phyloP scores from a whole-genome alignment of 2,888 invertebrate species.

The Cantharis rustica region DNA sequence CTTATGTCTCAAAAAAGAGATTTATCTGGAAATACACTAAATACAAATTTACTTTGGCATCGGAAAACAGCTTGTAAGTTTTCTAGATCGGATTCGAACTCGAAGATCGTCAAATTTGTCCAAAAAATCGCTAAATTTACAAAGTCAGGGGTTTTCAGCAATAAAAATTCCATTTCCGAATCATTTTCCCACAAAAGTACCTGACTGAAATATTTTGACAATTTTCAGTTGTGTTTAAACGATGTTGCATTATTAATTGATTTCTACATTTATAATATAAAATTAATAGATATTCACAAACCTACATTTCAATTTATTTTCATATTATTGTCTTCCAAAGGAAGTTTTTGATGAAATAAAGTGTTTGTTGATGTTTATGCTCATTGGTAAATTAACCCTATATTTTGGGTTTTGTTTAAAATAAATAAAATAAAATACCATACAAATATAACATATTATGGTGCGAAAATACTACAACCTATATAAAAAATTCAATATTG shows the following conservation, averaged over 20 bases:
- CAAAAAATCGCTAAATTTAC: too few relatives aligned
- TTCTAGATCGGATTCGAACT: too few relatives aligned
- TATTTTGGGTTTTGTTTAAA: not conserved
- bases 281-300: not conserved
- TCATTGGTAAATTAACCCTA: not conserved
- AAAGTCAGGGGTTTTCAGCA: too few relatives aligned
- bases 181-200: too few relatives aligned
- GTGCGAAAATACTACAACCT: not conserved
- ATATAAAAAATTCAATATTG: not conserved
- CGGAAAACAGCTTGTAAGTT: too few relatives aligned
- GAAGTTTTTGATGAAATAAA: not conserved
- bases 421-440: not conserved
- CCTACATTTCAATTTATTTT: not conserved
- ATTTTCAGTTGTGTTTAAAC: not conserved
- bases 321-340: not conserved
- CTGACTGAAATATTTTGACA: too few relatives aligned
- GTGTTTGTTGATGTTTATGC: not conserved
- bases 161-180: too few relatives aligned
- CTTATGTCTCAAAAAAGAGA: too few relatives aligned
- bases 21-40: too few relatives aligned
- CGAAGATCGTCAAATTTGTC: too few relatives aligned
- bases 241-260: not conserved
- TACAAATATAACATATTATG: not conserved
- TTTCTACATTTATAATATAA: not conserved
- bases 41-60: too few relatives aligned